Evolutionary conservation across 2,888 invertebrate genomes (phyloP).

Genomic region (Argyra leucocephala): DNA sequence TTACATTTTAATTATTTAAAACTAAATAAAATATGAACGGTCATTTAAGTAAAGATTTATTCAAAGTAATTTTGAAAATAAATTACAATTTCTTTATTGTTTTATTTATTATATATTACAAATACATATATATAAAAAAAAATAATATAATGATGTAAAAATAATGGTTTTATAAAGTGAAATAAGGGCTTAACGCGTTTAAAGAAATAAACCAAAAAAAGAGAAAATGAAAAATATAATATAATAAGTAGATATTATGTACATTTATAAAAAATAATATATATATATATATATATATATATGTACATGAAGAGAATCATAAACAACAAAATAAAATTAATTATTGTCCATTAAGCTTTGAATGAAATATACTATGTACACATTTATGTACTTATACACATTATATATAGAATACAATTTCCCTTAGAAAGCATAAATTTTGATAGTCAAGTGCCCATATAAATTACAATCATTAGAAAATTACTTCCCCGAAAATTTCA

Average conservation of each 20-base stretch:
- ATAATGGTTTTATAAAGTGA: conserved; percentile 6
- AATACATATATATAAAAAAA: not conserved
- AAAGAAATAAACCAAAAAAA: not conserved
- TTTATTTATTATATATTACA: not conserved
- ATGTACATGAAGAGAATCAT: not conserved
- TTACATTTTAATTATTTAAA: conserved; percentile 6
- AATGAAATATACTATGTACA: not conserved
- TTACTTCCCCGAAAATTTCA: conserved; percentile 4
- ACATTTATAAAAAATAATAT: not conserved
- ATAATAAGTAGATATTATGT: not conserved
- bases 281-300: not conserved
- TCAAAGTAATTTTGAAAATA: not conserved
- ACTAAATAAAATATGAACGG: conserved; percentile 2
- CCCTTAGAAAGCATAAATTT: conserved; percentile 42
- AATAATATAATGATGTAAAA: conserved; percentile 1
- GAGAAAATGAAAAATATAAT: not conserved
- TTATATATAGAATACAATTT: conserved; percentile 33
- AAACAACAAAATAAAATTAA: conserved; percentile 40
- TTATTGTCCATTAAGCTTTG: conserved; percentile 44
- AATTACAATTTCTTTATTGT: conserved; percentile 2
- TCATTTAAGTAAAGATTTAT: not conserved
- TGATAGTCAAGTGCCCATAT: conserved; percentile 45
- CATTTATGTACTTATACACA: conserved; percentile 30
- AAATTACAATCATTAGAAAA: conserved; percentile 36
- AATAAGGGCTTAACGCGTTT: conserved; percentile 3